Conservation (phyloP, 2,888 invertebrate genomes). For the Harmothoe impar region DNA sequence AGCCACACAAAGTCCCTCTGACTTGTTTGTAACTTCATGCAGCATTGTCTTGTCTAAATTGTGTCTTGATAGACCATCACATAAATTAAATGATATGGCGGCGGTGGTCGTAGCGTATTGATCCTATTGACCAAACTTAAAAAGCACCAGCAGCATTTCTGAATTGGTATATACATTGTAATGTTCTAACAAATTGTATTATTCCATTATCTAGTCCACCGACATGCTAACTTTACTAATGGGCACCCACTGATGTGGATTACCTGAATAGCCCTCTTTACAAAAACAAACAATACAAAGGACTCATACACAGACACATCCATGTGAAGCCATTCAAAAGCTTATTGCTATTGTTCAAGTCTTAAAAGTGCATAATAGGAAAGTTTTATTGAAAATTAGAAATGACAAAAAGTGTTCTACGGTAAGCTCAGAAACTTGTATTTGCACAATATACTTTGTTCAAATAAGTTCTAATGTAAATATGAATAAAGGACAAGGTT, state of each 20-base stretch:
- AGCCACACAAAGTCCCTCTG: background rate
- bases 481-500: background rate
- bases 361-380: conserved; percentile 32
- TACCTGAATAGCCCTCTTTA: background rate
- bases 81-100: too few relatives aligned
- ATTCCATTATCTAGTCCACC: too few relatives aligned
- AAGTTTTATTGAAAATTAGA: background rate
- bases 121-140: too few relatives aligned
- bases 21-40: too few relatives aligned
- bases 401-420: conserved; percentile 30
- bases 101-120: too few relatives aligned
- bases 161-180: too few relatives aligned
- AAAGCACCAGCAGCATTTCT: too few relatives aligned
- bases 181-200: too few relatives aligned
- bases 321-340: conserved; percentile 45
- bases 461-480: conserved; percentile 26
- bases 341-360: background rate
- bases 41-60: too few relatives aligned
- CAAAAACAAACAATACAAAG: conserved; percentile 24
- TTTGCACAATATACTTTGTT: conserved; percentile 30
- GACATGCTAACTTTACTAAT: too few relatives aligned
- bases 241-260: too few relatives aligned
- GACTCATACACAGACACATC: background rate
- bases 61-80: too few relatives aligned
- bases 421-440: conserved; percentile 11